A percentile compares a stretch with the other conserved stretches of the same genome.
Evolutionary conservation across 2,888 invertebrate species (phyloP).

Genomic region (Sericinus montela): DNA sequence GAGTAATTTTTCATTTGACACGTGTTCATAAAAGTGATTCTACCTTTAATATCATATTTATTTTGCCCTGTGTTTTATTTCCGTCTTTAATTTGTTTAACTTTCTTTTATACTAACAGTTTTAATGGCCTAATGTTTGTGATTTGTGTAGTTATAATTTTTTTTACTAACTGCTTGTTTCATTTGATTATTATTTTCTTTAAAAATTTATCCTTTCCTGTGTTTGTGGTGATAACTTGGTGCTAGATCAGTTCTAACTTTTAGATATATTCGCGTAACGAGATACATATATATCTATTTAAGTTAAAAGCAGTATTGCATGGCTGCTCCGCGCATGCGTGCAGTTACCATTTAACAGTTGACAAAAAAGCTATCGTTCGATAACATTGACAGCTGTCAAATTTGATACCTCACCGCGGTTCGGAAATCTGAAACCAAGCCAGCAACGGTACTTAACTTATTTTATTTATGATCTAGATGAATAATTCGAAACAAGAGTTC

Average conservation of each 20-base stretch:
- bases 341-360: constrained; percentile 46
- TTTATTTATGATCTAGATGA: constrained; percentile 46
- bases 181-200: constrained; percentile 32
- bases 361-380: constrained; percentile 42
- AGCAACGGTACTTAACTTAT: constrained; percentile 28
- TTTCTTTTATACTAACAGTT: constrained; percentile 53
- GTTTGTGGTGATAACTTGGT: constrained; percentile 64
- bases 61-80: constrained; percentile 29
- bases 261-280: constrained; percentile 33
- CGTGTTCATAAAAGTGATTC: constrained; percentile 30
- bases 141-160: constrained; percentile 37
- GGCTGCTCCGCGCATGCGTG: constrained; percentile 38
- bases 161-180: constrained; percentile 65
- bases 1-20: neutral
- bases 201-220: constrained; percentile 38
- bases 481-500: constrained; percentile 49
- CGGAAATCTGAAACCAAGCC: constrained; percentile 16
- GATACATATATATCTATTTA: constrained; percentile 30
- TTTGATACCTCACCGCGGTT: constrained; percentile 53
- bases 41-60: constrained; percentile 30
- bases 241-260: constrained; percentile 52
- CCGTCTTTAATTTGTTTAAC: constrained; percentile 31
- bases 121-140: constrained; percentile 51
- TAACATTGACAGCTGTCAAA: constrained; percentile 58
- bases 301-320: constrained; percentile 53